Conservation (phyloP, 1,140 invertebrate genomes). For the Ceratosolen fusciceps region DNA sequence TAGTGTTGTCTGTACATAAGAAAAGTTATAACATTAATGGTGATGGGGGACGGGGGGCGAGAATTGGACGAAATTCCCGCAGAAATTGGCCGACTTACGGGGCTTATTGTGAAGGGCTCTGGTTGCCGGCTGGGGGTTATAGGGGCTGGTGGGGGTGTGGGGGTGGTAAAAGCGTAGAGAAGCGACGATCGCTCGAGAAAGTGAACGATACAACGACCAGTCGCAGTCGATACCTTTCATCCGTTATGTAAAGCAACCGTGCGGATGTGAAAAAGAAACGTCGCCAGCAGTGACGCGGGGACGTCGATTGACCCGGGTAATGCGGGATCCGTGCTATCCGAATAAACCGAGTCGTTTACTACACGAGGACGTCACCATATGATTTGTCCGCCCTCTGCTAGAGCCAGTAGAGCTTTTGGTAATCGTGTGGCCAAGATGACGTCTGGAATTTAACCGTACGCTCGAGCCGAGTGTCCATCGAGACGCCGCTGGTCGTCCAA, state of each 20-base stretch:
- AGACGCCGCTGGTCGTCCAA: background rate
- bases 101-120: background rate
- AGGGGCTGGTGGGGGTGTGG: background rate
- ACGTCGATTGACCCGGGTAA: background rate
- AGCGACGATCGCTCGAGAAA: background rate
- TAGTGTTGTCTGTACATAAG: too few species aligned
- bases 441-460: background rate
- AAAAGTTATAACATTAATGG: too few species aligned
- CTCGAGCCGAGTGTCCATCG: background rate
- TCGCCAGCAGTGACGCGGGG: background rate
- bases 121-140: background rate
- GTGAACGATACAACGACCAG: background rate
- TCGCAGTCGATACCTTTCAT: slow-evolving; percentile 2
- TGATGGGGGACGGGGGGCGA: too few species aligned
- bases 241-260: background rate
- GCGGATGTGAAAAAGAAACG: background rate
- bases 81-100: background rate
- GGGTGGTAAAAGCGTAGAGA: background rate
- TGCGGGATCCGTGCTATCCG: background rate
- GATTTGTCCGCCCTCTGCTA: too few species aligned
- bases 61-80: background rate
- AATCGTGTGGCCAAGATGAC: background rate
- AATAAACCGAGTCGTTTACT: background rate
- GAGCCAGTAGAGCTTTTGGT: too few species aligned
- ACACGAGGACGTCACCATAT: background rate